Conservation (phyloP, 2,888 invertebrate genomes). For the Drosophila mercatorum region DNA sequence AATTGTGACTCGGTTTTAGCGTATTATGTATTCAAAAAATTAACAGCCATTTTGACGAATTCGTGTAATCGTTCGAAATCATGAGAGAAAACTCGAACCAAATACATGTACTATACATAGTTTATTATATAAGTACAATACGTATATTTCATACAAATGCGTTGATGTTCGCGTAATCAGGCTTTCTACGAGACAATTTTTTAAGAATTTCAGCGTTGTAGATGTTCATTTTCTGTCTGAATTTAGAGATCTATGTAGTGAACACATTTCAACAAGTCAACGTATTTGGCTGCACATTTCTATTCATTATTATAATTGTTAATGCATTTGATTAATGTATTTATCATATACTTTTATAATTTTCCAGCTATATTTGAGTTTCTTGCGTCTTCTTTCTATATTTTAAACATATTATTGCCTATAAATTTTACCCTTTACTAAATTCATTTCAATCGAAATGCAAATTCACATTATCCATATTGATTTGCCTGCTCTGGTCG, state of each 20-base stretch:
- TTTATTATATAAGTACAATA: conserved; percentile 39
- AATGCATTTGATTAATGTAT: conserved; percentile 4
- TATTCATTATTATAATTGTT: conserved; percentile 19
- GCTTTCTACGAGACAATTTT: conserved; percentile 27
- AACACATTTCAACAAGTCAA: conserved; percentile 62
- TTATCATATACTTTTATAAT: conserved; percentile 28
- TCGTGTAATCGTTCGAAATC: conserved; percentile 76
- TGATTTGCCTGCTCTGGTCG: conserved; percentile 17
- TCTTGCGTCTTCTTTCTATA: conserved; percentile 17
- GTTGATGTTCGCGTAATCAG: conserved; percentile 29
- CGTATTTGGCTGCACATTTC: conserved; percentile 44
- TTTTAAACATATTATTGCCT: conserved; percentile 60
- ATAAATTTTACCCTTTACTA: conserved; percentile 62
- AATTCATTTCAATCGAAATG: conserved; percentile 44
- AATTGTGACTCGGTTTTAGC: conserved; percentile 50
- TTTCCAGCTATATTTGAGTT: conserved; percentile 36
- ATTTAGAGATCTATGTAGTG: conserved; percentile 34
- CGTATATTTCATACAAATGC: conserved; percentile 46
- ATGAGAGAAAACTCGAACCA: conserved; percentile 63
- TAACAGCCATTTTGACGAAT: conserved; percentile 85
- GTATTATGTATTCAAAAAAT: conserved; percentile 87
- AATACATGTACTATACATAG: conserved; percentile 52
- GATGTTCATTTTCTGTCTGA: conserved; percentile 7
- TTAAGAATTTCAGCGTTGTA: conserved; percentile 19
- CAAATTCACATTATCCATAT: conserved; percentile 29